Conservation (phyloP, 2,797 vertebrate genomes). For the Coracias cyanogaster region DNA sequence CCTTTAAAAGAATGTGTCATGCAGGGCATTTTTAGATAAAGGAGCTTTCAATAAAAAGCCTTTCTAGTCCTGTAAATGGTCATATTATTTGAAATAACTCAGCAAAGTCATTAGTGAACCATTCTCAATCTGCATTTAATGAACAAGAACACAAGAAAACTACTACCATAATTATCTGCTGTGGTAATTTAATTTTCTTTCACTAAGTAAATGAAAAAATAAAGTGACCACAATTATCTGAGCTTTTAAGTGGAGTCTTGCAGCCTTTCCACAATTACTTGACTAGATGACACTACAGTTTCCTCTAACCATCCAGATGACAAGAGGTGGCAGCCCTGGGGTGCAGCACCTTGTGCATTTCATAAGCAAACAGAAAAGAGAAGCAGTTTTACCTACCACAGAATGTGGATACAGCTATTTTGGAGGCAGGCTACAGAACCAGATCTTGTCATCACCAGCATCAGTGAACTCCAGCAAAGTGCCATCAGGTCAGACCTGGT, state of each 20-base stretch:
- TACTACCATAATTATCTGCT: background rate
- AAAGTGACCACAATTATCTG: background rate
- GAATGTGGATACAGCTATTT: background rate
- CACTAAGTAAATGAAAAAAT: background rate
- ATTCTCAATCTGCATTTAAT: background rate
- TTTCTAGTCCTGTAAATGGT: background rate
- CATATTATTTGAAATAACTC: background rate
- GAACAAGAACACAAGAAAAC: background rate
- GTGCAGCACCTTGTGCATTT: rapidly evolving
- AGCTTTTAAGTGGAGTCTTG: background rate
- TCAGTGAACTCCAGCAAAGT: background rate
- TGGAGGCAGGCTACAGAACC: background rate
- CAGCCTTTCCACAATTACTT: background rate
- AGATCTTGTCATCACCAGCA: background rate
- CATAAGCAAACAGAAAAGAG: background rate
- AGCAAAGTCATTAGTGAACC: background rate
- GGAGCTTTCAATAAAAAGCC: background rate
- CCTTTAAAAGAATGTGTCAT: background rate
- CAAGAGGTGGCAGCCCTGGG: rapidly evolving
- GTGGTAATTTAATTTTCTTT: background rate
- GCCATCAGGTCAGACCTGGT: background rate
- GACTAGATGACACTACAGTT: background rate
- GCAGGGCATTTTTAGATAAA: background rate
- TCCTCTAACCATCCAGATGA: background rate
- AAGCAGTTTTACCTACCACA: background rate